Percentiles rank a stretch among this genome's conserved stretches.
Evolutionary conservation across 2,888 invertebrate genomes (phyloP).

Genomic region (Anodontia alba): DNA sequence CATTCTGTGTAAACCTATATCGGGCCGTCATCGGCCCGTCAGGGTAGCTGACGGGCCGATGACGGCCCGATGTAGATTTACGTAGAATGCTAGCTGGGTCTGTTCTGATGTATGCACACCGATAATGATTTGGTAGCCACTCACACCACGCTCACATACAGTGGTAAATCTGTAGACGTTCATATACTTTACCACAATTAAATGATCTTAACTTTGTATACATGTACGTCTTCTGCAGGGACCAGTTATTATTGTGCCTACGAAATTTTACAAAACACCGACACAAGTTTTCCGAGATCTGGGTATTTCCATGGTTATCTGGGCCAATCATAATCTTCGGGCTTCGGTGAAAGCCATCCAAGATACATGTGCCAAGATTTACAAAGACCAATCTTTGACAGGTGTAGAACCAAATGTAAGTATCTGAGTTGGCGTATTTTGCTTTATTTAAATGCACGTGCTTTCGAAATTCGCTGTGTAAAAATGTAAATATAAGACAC

Average conservation of each 20-base stretch:
- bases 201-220: too few species aligned
- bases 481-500: background rate
- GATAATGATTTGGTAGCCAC: too few species aligned
- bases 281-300: slow-evolving; percentile 83
- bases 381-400: slow-evolving; percentile 82
- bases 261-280: slow-evolving; percentile 85
- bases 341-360: slow-evolving; percentile 85
- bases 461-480: background rate
- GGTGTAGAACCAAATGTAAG: slow-evolving; percentile 83
- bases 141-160: too few species aligned
- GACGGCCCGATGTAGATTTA: too few species aligned
- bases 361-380: slow-evolving; percentile 80
- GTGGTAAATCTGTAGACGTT: too few species aligned
- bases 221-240: slow-evolving; percentile 79
- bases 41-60: too few species aligned
- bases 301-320: slow-evolving; percentile 85
- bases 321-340: slow-evolving; percentile 86
- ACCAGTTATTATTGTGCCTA: slow-evolving; percentile 86
- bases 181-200: too few species aligned
- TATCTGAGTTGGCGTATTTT: too few species aligned
- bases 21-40: too few species aligned
- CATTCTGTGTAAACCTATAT: too few species aligned
- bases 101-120: too few species aligned
- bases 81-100: too few species aligned
- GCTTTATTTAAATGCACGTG: background rate